Base-by-base conservation (phyloP, 2,888 invertebrate genomes). In the Homarus gammarus region DNA sequence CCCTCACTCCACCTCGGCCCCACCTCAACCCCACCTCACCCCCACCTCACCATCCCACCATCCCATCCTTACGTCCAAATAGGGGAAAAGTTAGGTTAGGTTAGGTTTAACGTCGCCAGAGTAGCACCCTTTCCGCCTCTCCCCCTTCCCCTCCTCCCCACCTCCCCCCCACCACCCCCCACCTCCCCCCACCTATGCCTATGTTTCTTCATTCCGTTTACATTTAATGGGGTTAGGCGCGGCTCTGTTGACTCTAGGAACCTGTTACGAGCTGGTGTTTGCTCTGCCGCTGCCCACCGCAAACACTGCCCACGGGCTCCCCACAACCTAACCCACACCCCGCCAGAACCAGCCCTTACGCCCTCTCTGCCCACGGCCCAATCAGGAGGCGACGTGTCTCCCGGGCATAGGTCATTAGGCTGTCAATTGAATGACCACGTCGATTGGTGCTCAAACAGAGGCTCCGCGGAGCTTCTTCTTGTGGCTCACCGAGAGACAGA, bases 371-470 rank as follows among this genome's bases (percentile, higher is more conserved):
- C 1, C 51, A 84, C n/a, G n/a, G 84, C 22, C 84, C 84, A 72
- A 84, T 73, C 73, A 27, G 51, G 31, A 36, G n/a, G 36, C 33
- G 6, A n/a, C 18, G 33, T 31, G 51, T 51, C 84, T 49, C 73
- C 73, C 84, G 84, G 84, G 84, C 73, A 84, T 84, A 84, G 84
- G 84, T 84, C 84, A 84, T 84, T 84, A 84, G 73, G 73, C 51
- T 84, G 84, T 84, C 84, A 84, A 84, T 84, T 84, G 84, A 84
- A 84, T 84, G 84, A 73, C 72, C 84, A 73, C 84, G 84, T 84
- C 84, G 84, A 84, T 84, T 84, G 84, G 84, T 84, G 84, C 73
- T 84, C 73, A 84, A 84, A 84, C 51, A 84, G 81, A 81, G 38
- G 64, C 61, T 81, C 81, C 84, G 73, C 38, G 51, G 84, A 84